Evolutionary conservation across 2,797 vertebrate species (phyloP).

Genomic region (Labeo calbasu): DNA sequence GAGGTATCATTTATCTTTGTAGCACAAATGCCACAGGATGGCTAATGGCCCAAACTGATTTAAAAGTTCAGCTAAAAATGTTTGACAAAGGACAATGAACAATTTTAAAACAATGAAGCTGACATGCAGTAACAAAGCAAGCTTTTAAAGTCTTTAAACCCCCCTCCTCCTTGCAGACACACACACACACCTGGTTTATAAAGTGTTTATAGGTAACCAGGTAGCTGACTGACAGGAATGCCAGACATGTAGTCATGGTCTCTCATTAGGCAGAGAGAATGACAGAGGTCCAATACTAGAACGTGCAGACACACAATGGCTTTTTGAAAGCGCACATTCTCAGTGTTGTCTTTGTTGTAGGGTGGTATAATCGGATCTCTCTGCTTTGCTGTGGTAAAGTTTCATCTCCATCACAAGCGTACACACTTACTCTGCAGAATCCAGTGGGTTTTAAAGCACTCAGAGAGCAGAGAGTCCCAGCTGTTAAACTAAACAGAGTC

Average conservation of each 20-base stretch:
- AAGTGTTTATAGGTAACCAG: slow-evolving; percentile 56
- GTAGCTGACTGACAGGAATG: slow-evolving; percentile 56
- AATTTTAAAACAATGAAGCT: slow-evolving; percentile 8
- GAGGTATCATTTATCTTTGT: neutral
- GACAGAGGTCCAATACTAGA: slow-evolving; percentile 17
- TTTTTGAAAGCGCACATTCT: slow-evolving; percentile 42
- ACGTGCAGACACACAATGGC: slow-evolving; percentile 28
- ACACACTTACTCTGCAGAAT: slow-evolving; percentile 8
- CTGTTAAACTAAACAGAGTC: slow-evolving; percentile 18
- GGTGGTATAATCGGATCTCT: neutral
- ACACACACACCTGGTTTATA: slow-evolving; percentile 54
- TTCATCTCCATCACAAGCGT: neutral
- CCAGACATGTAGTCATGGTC: slow-evolving; percentile 45
- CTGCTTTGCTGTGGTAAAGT: slow-evolving; percentile 23
- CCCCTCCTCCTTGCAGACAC: neutral
- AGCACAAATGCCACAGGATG: neutral
- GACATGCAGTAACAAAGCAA: slow-evolving; percentile 31
- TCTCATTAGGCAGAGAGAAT: slow-evolving; percentile 50
- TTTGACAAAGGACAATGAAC: slow-evolving; percentile 18
- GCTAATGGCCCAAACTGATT: slow-evolving; percentile 2
- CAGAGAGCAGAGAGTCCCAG: neutral
- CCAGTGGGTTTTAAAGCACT: neutral
- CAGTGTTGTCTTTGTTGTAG: slow-evolving; percentile 7
- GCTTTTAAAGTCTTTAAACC: slow-evolving; percentile 22
- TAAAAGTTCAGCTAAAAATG: neutral